Evolutionary conservation across 2,797 vertebrate genomes (phyloP).

Genomic region (Erpetoichthys calabaricus): DNA sequence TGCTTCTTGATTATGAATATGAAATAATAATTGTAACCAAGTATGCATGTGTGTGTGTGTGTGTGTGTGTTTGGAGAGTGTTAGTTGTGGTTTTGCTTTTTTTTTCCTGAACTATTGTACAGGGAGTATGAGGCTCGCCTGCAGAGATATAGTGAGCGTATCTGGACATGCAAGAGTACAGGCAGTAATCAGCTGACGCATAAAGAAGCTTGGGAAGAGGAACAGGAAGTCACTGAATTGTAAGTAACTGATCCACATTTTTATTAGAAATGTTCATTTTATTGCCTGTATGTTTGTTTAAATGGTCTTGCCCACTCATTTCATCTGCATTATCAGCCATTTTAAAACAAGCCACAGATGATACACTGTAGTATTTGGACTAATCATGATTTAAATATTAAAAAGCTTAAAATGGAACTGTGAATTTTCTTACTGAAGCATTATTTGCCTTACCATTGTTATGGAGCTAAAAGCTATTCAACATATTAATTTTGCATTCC

Average conservation of each 20-base stretch:
- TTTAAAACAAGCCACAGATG: background rate
- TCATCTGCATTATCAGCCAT: background rate
- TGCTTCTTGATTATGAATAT: background rate
- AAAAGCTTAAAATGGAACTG: too few species aligned
- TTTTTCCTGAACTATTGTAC: constrained; percentile 59
- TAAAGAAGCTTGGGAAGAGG: constrained; percentile 96
- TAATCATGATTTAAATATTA: too few species aligned
- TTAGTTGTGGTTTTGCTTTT: constrained; percentile 7
- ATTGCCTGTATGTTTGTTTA: too few species aligned
- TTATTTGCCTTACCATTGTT: too few species aligned
- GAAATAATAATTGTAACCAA: constrained; percentile 13
- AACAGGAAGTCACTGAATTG: constrained; percentile 96
- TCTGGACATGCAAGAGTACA: constrained; percentile 97
- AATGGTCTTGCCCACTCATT: background rate
- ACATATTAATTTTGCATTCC: too few species aligned
- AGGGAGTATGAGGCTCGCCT: constrained; percentile 89
- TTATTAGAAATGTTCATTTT: background rate
- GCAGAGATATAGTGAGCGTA: constrained; percentile 70
- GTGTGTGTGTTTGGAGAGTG: background rate
- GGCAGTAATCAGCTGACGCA: constrained; percentile 94
- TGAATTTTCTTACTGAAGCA: too few species aligned
- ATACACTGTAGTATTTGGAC: too few species aligned
- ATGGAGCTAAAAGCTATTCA: too few species aligned
- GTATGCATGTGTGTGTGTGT: background rate
- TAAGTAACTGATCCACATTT: constrained; percentile 49